Conservation (phyloP, 2,797 vertebrate species). For the Myoxocephalus aenaeus region DNA sequence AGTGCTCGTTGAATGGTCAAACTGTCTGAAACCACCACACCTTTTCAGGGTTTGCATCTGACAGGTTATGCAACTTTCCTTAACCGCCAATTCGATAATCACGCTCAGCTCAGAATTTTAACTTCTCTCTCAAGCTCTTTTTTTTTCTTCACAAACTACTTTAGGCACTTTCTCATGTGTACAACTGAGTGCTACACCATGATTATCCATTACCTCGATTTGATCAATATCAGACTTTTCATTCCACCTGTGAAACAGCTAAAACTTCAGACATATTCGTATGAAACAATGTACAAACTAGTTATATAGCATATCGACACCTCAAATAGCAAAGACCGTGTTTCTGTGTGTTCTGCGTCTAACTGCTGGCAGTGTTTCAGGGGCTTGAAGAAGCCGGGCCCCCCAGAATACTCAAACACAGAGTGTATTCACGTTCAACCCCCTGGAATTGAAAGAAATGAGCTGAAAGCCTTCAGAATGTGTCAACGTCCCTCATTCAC, state of each 20-base stretch:
- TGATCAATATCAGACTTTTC: not conserved
- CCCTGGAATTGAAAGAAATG: slow-evolving; percentile 72
- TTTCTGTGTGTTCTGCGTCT: slow-evolving; percentile 38
- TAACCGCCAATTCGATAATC: not conserved
- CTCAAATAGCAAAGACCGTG: slow-evolving; percentile 1
- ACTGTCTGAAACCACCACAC: not conserved
- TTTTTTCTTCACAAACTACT: too few relatives aligned
- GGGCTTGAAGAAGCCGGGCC: slow-evolving; percentile 31
- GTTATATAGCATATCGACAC: not conserved
- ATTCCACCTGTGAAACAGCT: not conserved
- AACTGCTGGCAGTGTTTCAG: slow-evolving; percentile 39
- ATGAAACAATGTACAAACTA: not conserved
- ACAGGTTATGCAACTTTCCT: not conserved
- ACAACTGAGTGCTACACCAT: not conserved
- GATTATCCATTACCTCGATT: not conserved
- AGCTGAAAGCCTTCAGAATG: slow-evolving; percentile 75
- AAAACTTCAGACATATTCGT: not conserved
- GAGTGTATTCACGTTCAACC: slow-evolving; percentile 66
- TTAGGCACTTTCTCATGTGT: not conserved
- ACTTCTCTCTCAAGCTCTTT: not conserved
- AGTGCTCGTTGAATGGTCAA: slow-evolving; percentile 10
- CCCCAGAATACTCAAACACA: slow-evolving; percentile 58
- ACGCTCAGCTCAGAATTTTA: not conserved
- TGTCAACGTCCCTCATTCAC: slow-evolving; percentile 75
- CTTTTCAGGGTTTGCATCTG: not conserved